Base-by-base conservation (phyloP, 2,797 vertebrate species). In the Pipistrellus pygmaeus region DNA sequence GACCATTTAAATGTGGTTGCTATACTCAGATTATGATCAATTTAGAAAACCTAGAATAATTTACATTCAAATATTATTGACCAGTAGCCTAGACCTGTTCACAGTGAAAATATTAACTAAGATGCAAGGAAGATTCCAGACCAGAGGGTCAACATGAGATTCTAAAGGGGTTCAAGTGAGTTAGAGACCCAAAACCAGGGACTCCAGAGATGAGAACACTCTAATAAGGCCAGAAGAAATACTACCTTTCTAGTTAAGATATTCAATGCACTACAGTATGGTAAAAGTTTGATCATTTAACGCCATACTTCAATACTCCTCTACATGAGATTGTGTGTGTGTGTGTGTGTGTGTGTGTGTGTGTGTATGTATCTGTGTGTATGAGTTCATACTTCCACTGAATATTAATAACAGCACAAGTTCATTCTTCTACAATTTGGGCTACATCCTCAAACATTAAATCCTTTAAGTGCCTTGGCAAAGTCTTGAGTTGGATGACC, bases 21-120 rank as follows among this genome's bases (percentile, higher is more conserved):
- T 53, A 41, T 53, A 81, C 41, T 83, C 41, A 90, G 9, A 69
- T 69, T 64, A 80, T 71, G 46, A 55, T 84, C 21, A 90, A 82
- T 83, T 55, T 17, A 84, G 35, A 92, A 88, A 83, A 92, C n/a
- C 35, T 38, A 46, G 81, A 86, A 83, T 32, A 90, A 92, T 84
- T 41, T 32, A 83, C 5, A 53, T 48, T 44, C n/a, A 30, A 87
- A 60, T 51, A 46, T 86, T 86, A 69, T 4, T 87, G 44, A 90
- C 46, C 35, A 80, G 35, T 17, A 27, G 20, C 25, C 82, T 15
- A 90, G 69, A 60, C 8, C 15, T 57, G 5, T 78, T 25, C 55
- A 69, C 6, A 38, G 2, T 62, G 41, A 66, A 83, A 60, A 73
- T 68, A 60, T 60, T 66, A 91, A 30, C 41, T 77, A 66, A 76